Evolutionary conservation across 2,888 invertebrate genomes (phyloP), one percentile per base, ranked within the genome.

Genomic region (Hirudinaria manillensis): DNA sequence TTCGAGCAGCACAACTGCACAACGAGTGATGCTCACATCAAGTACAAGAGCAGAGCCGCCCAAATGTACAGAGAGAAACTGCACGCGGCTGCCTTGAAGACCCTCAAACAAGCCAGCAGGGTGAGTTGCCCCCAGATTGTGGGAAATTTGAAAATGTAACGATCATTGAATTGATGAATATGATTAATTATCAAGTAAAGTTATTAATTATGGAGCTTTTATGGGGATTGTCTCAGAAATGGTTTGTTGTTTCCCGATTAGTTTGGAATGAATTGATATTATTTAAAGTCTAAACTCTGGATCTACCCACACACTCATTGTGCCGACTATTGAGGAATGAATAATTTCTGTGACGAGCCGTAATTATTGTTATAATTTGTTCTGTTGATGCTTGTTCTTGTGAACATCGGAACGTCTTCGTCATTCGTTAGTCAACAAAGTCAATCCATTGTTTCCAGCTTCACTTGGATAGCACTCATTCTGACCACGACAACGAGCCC

Each of bases 31-130:
- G 91, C 96, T 27, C 93, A 96, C 81, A 93, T 95, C 85, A 99
- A 99, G 85, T 99, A 99, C 86, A 94, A 92, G 84, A 97, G 97
- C 2, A 88, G 97, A 76, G 94, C 95, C 71, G 97, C 99, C 16
- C 91, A 92, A 83, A 87, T 94, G 82, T 99, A 99, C 86, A 89
- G 91, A 81, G 95, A 97, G 81, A 97, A 96, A 86, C 87, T 99
- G 77, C 82, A 90, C 79, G 88, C 90, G 75, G 86, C 90, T 81
- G 93, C 97, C n/a, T 89, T 90, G 79, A 92, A 93, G 83, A 93
- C 96, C 21, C 91, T 95, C 90, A 91, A 91, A 86, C 89, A 90
- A 53, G 91, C 94, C 85, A 93, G 94, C 75, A 92, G 89, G 66
- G 91, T 93, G 90, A 94, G 96, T 21, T n/a, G 21, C n/a, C 13